Evolutionary conservation across 1,140 invertebrate genomes (phyloP).

Genomic region (Meloidogyne floridensis): DNA sequence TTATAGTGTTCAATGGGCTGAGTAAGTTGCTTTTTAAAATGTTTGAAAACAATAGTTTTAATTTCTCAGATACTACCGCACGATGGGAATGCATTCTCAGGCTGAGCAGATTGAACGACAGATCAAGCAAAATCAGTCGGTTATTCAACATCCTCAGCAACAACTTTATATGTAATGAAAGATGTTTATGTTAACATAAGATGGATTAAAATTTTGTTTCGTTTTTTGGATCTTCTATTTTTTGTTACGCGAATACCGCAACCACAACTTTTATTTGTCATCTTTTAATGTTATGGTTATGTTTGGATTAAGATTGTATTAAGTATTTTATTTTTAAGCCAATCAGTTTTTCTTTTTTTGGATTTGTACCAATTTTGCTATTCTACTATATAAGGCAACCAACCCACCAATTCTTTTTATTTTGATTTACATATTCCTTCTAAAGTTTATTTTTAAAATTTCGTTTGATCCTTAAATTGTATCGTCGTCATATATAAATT

Average conservation of each 20-base stretch:
- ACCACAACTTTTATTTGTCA: constrained; percentile 2
- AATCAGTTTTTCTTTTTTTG: not conserved
- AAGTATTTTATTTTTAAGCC: not conserved
- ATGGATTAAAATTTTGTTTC: not conserved
- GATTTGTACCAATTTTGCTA: constrained; percentile 6
- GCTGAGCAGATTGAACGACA: constrained; percentile 88
- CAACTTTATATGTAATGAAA: constrained; percentile 31
- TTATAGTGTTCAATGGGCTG: constrained; percentile 94
- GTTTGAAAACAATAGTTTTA: too few relatives aligned
- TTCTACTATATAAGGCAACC: not conserved
- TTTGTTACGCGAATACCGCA: constrained; percentile 3
- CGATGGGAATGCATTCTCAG: constrained; percentile 83
- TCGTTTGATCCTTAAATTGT: constrained; percentile 3
- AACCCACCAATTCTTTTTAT: not conserved
- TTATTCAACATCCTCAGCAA: constrained; percentile 38
- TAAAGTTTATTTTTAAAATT: constrained; percentile 1
- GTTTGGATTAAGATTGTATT: constrained; percentile 11
- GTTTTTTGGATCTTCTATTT: not conserved
- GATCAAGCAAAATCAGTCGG: constrained; percentile 66
- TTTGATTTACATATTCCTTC: not conserved
- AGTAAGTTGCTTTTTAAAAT: constrained; percentile 69
- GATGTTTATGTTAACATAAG: not conserved
- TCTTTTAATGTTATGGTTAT: constrained; percentile 15
- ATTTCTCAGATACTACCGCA: constrained; percentile 76
- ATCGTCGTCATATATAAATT: constrained; percentile 7